Conservation (phyloP, 2,888 invertebrate genomes). For the Alitta virens region DNA sequence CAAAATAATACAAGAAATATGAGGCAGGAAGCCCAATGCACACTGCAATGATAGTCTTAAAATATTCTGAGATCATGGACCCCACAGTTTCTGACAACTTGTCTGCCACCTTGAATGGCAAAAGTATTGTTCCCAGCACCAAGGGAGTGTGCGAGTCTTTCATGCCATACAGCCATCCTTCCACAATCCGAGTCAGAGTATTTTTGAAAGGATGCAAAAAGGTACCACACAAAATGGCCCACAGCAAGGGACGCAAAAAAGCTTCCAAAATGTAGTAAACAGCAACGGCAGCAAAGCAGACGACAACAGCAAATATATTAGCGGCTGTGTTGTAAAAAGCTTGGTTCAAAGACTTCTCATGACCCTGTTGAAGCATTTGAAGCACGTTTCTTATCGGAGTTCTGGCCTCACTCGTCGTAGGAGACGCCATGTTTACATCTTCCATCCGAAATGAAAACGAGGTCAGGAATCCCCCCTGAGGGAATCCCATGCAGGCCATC, state of each 20-base stretch:
- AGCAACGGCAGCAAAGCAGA: slow-evolving; percentile 62
- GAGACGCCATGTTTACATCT: slow-evolving; percentile 13
- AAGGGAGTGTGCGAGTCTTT: slow-evolving; percentile 57
- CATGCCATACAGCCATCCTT: slow-evolving; percentile 67
- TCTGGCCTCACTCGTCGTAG: slow-evolving; percentile 17
- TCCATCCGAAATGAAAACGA: not conserved
- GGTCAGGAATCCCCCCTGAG: not conserved
- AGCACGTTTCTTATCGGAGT: slow-evolving; percentile 43
- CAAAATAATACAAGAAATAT: slow-evolving; percentile 70
- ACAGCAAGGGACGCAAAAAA: slow-evolving; percentile 88
- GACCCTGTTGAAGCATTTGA: slow-evolving; percentile 38
- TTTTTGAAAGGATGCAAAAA: slow-evolving; percentile 93
- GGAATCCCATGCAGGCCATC: no score
- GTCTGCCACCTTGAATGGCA: slow-evolving; percentile 69
- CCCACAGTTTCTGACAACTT: slow-evolving; percentile 74
- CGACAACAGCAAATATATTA: slow-evolving; percentile 69
- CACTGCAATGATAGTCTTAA: slow-evolving; percentile 63
- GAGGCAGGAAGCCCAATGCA: slow-evolving; percentile 59
- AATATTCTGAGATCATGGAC: slow-evolving; percentile 68
- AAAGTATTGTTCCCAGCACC: slow-evolving; percentile 52
- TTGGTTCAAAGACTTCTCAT: slow-evolving; percentile 86
- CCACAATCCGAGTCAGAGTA: slow-evolving; percentile 71
- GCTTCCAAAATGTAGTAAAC: slow-evolving; percentile 69
- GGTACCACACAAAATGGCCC: slow-evolving; percentile 96
- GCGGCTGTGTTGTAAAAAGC: slow-evolving; percentile 87